phyloP scores from a whole-genome alignment of 2,797 vertebrate genomes.

The Crypturellus tataupa region DNA sequence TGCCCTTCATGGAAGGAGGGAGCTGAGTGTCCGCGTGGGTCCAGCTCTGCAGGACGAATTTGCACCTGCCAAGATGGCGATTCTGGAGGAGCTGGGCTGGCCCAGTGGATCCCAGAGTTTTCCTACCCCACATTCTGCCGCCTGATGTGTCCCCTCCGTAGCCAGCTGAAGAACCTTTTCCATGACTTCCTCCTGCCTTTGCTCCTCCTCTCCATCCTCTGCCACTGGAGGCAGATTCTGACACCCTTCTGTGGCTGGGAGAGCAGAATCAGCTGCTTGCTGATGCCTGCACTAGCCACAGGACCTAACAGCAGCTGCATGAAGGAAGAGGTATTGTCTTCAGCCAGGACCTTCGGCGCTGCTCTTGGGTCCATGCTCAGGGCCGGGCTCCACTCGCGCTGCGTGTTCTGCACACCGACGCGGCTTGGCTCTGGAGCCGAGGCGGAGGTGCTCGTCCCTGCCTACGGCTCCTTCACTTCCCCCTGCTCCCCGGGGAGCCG shows the following conservation, averaged over 20 bases:
- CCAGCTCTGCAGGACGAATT: background rate
- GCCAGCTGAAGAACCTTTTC: background rate
- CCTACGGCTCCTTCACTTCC: background rate
- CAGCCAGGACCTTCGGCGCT: background rate
- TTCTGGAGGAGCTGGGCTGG: slow-evolving; percentile 19
- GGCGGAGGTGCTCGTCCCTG: background rate
- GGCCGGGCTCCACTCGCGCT: background rate
- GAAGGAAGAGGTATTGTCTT: background rate
- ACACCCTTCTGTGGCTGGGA: background rate
- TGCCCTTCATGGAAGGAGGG: background rate
- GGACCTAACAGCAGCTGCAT: background rate
- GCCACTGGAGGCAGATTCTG: background rate
- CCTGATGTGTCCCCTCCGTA: background rate
- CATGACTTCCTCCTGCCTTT: background rate
- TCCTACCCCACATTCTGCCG: background rate
- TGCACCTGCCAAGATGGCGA: background rate
- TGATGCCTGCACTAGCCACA: background rate
- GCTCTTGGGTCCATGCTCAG: background rate
- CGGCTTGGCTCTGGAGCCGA: background rate
- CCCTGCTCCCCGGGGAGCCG: background rate
- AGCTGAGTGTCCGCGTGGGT: slow-evolving; percentile 19
- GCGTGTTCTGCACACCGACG: background rate
- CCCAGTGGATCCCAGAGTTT: background rate
- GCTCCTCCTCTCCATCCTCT: background rate
- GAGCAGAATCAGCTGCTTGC: background rate